Percentiles rank a stretch among this genome's conserved stretches.
These are phyloP conservation scores for Musca domestica DNA, from an alignment of 1,140 invertebrate species.

Conservation along the genomic window DNA sequence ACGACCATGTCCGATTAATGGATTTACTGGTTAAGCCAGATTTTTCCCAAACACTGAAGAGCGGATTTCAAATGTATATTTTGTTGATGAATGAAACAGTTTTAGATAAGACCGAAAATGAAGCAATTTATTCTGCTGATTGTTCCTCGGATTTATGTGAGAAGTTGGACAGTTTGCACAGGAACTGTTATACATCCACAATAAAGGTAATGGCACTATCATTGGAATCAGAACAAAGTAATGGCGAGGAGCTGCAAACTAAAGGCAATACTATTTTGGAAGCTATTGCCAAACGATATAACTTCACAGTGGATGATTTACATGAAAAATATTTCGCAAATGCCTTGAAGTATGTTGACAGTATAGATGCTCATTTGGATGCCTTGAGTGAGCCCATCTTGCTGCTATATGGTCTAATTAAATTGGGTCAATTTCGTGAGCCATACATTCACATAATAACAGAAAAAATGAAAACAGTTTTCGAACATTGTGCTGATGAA, in stretches of 20 bases:
- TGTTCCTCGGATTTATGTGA: neutral
- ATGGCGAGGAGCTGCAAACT: constrained; percentile 9
- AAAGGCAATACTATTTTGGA: constrained; percentile 28
- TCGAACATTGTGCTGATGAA: constrained; percentile 38
- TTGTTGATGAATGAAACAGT: constrained; percentile 33
- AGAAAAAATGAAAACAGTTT: constrained; percentile 39
- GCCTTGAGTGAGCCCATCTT: constrained; percentile 43
- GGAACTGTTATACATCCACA: constrained; percentile 32
- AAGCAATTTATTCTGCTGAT: neutral
- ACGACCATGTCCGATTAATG: constrained; percentile 46
- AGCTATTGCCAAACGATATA: constrained; percentile 26
- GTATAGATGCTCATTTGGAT: constrained; percentile 42
- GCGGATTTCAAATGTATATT: constrained; percentile 21
- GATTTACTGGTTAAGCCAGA: constrained; percentile 42
- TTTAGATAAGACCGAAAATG: constrained; percentile 31
- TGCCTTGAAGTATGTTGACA: constrained; percentile 38
- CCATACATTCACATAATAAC: constrained; percentile 37
- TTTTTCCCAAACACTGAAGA: constrained; percentile 51
- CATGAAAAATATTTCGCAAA: constrained; percentile 37
- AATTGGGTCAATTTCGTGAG: constrained; percentile 35
- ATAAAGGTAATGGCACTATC: constrained; percentile 41
- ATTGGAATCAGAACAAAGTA: constrained; percentile 18
- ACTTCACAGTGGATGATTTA: constrained; percentile 26
- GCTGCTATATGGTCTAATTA: constrained; percentile 44
- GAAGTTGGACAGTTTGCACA: constrained; percentile 26